These are phyloP conservation scores for Dallia pectoralis DNA, from an alignment of 2,797 vertebrate genomes.

Conservation along the genomic window DNA sequence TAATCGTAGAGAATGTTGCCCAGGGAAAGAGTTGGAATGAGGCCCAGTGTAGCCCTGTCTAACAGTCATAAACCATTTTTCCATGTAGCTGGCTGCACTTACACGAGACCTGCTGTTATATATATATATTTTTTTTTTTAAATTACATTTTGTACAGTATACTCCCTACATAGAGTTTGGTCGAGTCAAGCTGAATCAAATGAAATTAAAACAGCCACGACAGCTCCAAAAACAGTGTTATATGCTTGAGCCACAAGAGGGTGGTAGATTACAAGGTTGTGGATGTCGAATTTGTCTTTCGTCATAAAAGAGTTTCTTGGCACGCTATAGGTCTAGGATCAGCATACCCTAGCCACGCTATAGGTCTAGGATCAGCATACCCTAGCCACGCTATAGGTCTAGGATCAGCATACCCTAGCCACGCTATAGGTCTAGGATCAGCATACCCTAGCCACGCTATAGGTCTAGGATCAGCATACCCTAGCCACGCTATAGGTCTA, in stretches of 20 bases:
- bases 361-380: not conserved
- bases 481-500: not conserved
- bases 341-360: not conserved
- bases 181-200: not conserved
- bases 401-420: not conserved
- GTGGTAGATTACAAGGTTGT: slow-evolving; percentile 27
- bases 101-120: not conserved
- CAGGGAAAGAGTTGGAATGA: slow-evolving; percentile 16
- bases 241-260: slow-evolving; percentile 23
- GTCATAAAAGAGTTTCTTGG: not conserved
- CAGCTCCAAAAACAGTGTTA: not conserved
- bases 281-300: not conserved
- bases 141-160: not conserved
- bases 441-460: too few species aligned
- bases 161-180: not conserved
- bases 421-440: not conserved
- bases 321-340: not conserved
- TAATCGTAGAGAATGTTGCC: not conserved
- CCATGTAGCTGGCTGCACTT: not conserved
- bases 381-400: too few species aligned
- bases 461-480: too few species aligned
- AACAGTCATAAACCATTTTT: not conserved
- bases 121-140: too few species aligned
- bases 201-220: too few species aligned
- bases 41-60: slow-evolving; percentile 3